These are phyloP conservation scores for Trichonephila inaurata DNA, from an alignment of 1,140 invertebrate species.

Conservation along the genomic window DNA sequence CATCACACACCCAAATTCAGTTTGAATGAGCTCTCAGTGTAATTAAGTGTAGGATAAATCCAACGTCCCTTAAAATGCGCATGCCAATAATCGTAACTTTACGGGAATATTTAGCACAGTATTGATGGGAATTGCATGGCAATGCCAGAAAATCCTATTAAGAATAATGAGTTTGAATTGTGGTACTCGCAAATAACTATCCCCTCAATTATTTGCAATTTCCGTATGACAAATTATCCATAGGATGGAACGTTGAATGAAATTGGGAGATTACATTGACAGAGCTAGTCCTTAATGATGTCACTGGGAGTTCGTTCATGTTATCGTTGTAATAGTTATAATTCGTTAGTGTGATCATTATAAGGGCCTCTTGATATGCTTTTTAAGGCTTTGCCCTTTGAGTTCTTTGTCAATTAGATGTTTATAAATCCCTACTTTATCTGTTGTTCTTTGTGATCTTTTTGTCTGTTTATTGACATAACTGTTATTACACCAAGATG, in stretches of 20 bases:
- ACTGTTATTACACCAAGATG: too few relatives aligned
- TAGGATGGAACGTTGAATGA: neutral
- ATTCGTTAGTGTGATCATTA: too few relatives aligned
- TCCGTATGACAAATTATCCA: neutral
- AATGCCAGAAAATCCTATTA: neutral
- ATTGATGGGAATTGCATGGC: neutral
- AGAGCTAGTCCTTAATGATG: too few relatives aligned
- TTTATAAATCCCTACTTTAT: too few relatives aligned
- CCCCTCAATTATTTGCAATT: slow-evolving; percentile 6
- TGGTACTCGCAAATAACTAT: neutral
- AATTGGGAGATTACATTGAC: neutral
- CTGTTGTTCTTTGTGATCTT: too few relatives aligned
- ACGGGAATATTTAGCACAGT: neutral
- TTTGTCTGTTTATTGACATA: too few relatives aligned
- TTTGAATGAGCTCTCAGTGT: neutral
- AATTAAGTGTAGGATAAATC: neutral
- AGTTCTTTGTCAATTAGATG: too few relatives aligned
- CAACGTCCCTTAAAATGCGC: neutral
- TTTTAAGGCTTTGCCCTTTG: too few relatives aligned
- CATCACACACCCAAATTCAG: neutral
- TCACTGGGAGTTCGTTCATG: too few relatives aligned
- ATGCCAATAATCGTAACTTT: neutral
- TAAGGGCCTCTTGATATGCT: too few relatives aligned
- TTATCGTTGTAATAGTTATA: too few relatives aligned
- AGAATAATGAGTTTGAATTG: slow-evolving; percentile 14